Base-by-base conservation (phyloP, 2,888 invertebrate genomes). In the Lucinisca nassula region DNA sequence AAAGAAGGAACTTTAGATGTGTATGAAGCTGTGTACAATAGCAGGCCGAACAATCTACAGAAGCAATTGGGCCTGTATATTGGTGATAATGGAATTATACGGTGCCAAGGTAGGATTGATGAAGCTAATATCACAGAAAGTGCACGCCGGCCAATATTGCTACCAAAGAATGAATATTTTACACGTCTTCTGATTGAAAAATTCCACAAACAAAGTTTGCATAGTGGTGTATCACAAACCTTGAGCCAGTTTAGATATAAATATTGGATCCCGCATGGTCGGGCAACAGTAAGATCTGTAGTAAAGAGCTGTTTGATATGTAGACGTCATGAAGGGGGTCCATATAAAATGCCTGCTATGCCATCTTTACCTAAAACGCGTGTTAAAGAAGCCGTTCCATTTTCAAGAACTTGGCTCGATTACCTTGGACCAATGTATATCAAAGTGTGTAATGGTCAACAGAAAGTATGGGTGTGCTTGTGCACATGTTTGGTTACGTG, bases 211-310 rank as follows among this genome's bases (percentile, higher is more conserved):
- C 35, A 61, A 77, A 38, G n/a, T 27, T 27, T 58, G 27, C 80
- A 85, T 70, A 51, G 72, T 77, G 84, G 87, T 58, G 78, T 82
- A 4, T 84, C 84, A 32, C 87, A 87, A 40, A 79, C 83, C 0
- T 17, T 83, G 45, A 70, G 70, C 17, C 24, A 21, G 12, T 21
- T 85, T 8, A 38, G 78, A 58, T 45, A 76, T 6, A 76, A 40
- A 45, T 87, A 84, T 45, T 87, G 87, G 87, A 87, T 84, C 17
- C 84, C 83, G 10, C 67, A 77, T 35, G 83, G 86, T 24, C 55
- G 83, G 21, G 30, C 87, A 21, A 58, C 55, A 10, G 87, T 87
- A 10, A 58, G 75, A 49, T 32, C 24, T 32, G 87, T 83, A 24
- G n/a, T 83, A 24, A n/a, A 38, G 38, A 24, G 67, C n/a, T 86